These are phyloP conservation scores for Anthopleura xanthogrammica DNA, from an alignment of 92 coral and sea anemone genomes.

Conservation along the genomic window DNA sequence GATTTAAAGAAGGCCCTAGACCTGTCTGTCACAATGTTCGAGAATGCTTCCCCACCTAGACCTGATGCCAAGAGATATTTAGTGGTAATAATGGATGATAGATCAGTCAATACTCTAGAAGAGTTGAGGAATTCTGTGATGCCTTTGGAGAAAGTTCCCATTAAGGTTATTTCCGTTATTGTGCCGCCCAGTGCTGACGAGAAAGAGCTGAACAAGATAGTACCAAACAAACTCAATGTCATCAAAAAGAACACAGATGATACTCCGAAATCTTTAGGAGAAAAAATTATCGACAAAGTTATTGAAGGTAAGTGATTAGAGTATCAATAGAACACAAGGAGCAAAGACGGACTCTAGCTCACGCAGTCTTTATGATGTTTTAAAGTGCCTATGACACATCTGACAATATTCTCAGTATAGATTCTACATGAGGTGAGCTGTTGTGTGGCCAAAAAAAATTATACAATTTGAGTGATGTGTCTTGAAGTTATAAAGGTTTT, in stretches of 20 bases:
- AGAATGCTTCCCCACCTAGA: constrained; percentile 28
- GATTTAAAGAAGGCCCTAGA: constrained; percentile 54
- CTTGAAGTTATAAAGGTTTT: no score
- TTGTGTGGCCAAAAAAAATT: no score
- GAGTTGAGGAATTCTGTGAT: constrained; percentile 52
- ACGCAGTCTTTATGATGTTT: no score
- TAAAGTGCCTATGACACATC: no score
- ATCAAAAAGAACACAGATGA: constrained; percentile 22
- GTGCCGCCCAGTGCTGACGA: constrained; percentile 67
- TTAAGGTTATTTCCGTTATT: constrained; percentile 65
- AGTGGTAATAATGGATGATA: constrained; percentile 64
- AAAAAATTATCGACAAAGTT: constrained; percentile 63
- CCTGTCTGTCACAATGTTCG: constrained; percentile 48
- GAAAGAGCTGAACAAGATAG: constrained; percentile 48
- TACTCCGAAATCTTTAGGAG: constrained; percentile 55
- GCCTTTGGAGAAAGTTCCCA: constrained; percentile 50
- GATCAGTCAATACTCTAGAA: constrained; percentile 44
- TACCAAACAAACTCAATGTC: constrained; percentile 46
- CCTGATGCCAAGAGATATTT: constrained; percentile 55
- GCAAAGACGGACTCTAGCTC: no score
- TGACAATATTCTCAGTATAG: no score
- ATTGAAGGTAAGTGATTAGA: constrained; percentile 56
- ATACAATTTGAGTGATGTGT: no score
- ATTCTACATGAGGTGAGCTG: no score
- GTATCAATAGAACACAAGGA: not conserved